Percentiles rank a stretch among this genome's conserved stretches.
Evolutionary conservation across 1,140 invertebrate species (phyloP).

Genomic region (Drosophila hydei): DNA sequence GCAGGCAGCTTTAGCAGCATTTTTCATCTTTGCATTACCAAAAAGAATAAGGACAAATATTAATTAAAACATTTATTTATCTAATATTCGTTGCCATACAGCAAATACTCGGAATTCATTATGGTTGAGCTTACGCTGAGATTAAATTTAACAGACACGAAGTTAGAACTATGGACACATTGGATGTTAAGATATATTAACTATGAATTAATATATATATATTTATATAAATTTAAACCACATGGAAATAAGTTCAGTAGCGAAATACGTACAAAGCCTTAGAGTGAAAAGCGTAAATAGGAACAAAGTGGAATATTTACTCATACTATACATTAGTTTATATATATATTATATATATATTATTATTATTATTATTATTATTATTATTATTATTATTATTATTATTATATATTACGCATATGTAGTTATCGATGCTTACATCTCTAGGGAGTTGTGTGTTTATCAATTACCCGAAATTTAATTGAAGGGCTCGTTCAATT

Average conservation of each 20-base stretch:
- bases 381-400: too few relatives aligned
- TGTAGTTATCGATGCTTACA: not conserved
- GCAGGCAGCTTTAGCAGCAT: not conserved
- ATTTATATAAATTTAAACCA: not conserved
- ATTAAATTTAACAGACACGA: not conserved
- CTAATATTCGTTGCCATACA: constrained; percentile 8
- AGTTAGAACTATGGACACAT: constrained; percentile 20
- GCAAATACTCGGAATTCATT: constrained; percentile 18
- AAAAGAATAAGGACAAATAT: not conserved
- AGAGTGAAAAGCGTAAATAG: constrained; percentile 13
- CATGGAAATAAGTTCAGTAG: not conserved
- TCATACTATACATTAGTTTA: too few relatives aligned
- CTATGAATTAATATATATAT: too few relatives aligned
- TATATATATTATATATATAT: not conserved
- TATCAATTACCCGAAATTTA: constrained; percentile 73
- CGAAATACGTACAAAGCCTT: constrained; percentile 5
- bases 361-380: too few relatives aligned
- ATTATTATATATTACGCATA: too few relatives aligned
- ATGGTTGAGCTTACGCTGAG: constrained; percentile 1
- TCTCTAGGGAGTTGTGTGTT: constrained; percentile 41
- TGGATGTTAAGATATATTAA: not conserved
- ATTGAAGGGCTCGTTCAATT: constrained; percentile 79
- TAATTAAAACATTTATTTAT: constrained; percentile 20
- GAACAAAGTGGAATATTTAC: constrained; percentile 23
- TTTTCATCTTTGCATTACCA: not conserved